A percentile compares a stretch with the other conserved stretches of the same genome.
phyloP scores from a whole-genome alignment of 2,888 invertebrate species.

The Tachina grossa region DNA sequence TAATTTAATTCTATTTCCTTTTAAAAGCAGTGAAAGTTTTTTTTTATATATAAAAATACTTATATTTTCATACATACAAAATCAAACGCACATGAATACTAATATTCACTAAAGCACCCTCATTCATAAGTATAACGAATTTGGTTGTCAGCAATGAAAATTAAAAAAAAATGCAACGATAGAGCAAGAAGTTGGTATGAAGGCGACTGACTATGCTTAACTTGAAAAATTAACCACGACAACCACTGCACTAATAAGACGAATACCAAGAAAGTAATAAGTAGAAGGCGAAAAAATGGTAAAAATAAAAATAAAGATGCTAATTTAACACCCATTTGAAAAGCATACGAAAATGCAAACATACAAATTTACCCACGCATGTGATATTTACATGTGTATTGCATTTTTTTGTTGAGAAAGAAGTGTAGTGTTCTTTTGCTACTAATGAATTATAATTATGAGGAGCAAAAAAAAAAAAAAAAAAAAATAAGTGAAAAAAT shows the following conservation, averaged over 20 bases:
- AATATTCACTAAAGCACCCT: too few relatives aligned
- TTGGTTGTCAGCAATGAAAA: not conserved
- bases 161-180: not conserved
- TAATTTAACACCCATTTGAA: conserved; percentile 71
- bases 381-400: conserved; percentile 37
- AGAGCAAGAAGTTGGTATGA: conserved; percentile 24
- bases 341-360: conserved; percentile 49
- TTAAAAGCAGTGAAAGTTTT: conserved; percentile 66
- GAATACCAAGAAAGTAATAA: conserved; percentile 48
- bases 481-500: not conserved
- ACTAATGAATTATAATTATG: conserved; percentile 71
- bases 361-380: conserved; percentile 15
- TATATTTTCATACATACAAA: not conserved
- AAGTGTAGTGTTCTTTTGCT: conserved; percentile 48
- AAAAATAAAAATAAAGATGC: conserved; percentile 60
- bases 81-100: not conserved
- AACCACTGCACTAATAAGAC: conserved; percentile 68
- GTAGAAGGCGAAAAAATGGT: conserved; percentile 26
- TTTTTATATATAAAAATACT: conserved; percentile 15
- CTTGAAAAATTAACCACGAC: conserved; percentile 68
- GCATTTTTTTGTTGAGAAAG: conserved; percentile 36
- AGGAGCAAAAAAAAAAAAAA: conserved; percentile 40
- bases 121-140: not conserved
- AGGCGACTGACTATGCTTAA: conserved; percentile 43
- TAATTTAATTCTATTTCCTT: conserved; percentile 45